phyloP scores from a whole-genome alignment of 1,140 invertebrate species.

The Planococcus citri region DNA sequence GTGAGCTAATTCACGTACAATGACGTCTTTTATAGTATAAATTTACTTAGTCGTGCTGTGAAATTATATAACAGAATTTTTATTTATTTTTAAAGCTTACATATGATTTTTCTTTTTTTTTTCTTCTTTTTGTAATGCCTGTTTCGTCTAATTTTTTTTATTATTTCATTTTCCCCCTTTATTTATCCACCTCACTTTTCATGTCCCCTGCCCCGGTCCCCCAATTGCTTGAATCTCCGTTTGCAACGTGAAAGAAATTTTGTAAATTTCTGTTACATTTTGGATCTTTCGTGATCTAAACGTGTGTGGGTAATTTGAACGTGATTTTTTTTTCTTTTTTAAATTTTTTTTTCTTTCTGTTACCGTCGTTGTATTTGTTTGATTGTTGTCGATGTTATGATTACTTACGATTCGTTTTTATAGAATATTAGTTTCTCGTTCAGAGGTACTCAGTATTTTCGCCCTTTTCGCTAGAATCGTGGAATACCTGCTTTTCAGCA shows the following conservation, averaged over 20 bases:
- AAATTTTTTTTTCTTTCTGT: too few species aligned
- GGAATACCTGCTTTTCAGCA: neutral
- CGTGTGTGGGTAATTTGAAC: neutral
- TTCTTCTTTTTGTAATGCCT: neutral
- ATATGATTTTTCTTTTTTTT: neutral
- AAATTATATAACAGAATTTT: constrained; percentile 5
- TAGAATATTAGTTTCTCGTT: too few species aligned
- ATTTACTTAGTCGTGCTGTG: neutral
- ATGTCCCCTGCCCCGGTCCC: too few species aligned
- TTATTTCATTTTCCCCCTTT: too few species aligned
- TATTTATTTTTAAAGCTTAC: constrained; percentile 5
- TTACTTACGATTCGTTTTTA: too few species aligned
- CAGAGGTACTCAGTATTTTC: too few species aligned
- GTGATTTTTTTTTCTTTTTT: neutral
- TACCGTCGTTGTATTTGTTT: too few species aligned
- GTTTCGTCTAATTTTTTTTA: too few species aligned
- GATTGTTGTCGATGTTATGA: too few species aligned
- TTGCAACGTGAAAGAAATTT: neutral
- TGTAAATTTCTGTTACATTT: neutral
- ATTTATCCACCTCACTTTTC: neutral
- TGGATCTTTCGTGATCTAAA: neutral
- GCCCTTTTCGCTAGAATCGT: too few species aligned
- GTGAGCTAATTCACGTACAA: constrained; percentile 40
- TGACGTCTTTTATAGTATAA: neutral
- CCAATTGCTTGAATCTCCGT: neutral